phyloP scores from a whole-genome alignment of 2,113 vertebrate species.

The Mola mola region DNA sequence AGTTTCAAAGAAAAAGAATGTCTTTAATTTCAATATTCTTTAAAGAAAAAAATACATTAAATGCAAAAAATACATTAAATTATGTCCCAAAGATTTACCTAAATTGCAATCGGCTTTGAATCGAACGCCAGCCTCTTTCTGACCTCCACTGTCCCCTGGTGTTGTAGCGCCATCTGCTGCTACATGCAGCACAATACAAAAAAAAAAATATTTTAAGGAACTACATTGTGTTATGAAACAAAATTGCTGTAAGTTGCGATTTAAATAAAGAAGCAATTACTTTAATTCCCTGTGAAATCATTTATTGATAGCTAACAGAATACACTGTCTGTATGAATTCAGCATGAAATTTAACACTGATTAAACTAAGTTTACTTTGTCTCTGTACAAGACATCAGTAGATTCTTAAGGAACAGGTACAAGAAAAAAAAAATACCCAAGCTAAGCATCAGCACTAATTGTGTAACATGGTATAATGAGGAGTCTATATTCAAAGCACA shows the following conservation, averaged over 20 bases:
- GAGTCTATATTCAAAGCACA: slow-evolving; percentile 67
- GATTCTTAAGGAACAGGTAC: slow-evolving; percentile 38
- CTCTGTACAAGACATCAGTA: slow-evolving; percentile 38
- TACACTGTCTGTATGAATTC: slow-evolving; percentile 27
- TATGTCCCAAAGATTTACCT: slow-evolving; percentile 76
- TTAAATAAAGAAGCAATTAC: slow-evolving; percentile 25
- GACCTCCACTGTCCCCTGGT: slow-evolving; percentile 82
- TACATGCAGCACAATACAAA: slow-evolving; percentile 81
- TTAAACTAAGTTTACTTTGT: slow-evolving; percentile 27
- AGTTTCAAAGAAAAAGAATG: slow-evolving; percentile 38
- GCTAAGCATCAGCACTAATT: slow-evolving; percentile 46
- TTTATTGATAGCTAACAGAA: slow-evolving; percentile 19
- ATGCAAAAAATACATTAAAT: slow-evolving; percentile 48
- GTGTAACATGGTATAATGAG: slow-evolving; percentile 54
- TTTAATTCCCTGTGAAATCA: slow-evolving; percentile 21
- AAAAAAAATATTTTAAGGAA: slow-evolving; percentile 71
- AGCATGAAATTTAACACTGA: slow-evolving; percentile 33
- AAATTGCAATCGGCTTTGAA: slow-evolving; percentile 84
- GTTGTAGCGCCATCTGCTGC: slow-evolving; percentile 88
- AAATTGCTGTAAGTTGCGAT: slow-evolving; percentile 30
- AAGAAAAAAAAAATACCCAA: slow-evolving; percentile 47
- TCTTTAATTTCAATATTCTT: slow-evolving; percentile 35
- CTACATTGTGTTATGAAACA: slow-evolving; percentile 64
- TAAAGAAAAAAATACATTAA: slow-evolving; percentile 42
- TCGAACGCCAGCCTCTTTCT: slow-evolving; percentile 81